Evolutionary conservation across 2,113 vertebrate species (phyloP).

Genomic region (Archocentrus centrarchus): DNA sequence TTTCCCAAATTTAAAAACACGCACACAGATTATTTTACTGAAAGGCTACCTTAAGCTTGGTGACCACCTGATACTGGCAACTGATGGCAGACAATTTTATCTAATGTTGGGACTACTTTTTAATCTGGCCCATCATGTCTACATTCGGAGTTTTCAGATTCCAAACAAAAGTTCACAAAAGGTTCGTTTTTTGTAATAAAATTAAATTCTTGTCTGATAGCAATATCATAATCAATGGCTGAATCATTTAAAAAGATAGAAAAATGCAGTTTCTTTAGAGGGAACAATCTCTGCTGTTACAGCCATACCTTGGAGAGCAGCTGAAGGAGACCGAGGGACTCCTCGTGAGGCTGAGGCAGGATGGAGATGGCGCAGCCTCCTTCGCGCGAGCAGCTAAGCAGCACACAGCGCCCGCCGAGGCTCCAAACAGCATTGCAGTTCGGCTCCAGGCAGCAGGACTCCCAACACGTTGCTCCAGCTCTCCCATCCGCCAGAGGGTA

Average conservation of each 20-base stretch:
- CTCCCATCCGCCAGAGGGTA: slow-evolving; percentile 70
- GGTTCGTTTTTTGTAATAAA: no score
- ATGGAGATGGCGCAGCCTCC: slow-evolving; percentile 67
- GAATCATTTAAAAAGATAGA: fast-evolving
- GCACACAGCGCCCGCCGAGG: slow-evolving; percentile 77
- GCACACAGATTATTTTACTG: no score
- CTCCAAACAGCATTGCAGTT: slow-evolving; percentile 81
- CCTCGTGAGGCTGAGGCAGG: slow-evolving; percentile 72
- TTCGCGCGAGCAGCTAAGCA: slow-evolving; percentile 69
- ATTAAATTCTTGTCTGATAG: not conserved
- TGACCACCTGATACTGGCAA: no score
- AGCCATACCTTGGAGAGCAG: slow-evolving; percentile 66
- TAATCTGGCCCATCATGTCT: no score
- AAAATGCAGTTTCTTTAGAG: not conserved
- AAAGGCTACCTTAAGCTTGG: no score
- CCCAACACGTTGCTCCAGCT: slow-evolving; percentile 77
- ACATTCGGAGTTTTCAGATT: no score
- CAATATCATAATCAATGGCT: not conserved
- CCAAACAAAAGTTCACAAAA: no score
- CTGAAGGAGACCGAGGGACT: slow-evolving; percentile 81
- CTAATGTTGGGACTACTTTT: no score
- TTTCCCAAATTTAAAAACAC: no score
- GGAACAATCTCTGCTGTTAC: not conserved
- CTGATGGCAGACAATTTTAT: no score
- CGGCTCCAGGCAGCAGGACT: slow-evolving; percentile 79